Evolutionary conservation across 2,888 invertebrate genomes (phyloP).

Genomic region (Aquatica leii): DNA sequence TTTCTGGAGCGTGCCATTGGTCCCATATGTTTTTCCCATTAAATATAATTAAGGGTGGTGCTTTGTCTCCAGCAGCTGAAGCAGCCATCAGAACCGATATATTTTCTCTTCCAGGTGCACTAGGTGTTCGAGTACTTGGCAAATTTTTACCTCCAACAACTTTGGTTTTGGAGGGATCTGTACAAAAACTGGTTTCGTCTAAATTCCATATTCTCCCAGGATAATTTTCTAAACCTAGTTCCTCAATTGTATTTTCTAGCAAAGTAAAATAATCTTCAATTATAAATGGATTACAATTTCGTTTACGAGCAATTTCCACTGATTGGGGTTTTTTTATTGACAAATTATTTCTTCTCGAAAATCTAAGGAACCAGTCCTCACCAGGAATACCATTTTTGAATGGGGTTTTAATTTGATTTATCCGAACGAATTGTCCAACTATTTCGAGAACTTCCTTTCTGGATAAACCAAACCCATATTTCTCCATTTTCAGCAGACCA

Average conservation of each 20-base stretch:
- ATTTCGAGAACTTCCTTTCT: constrained; percentile 23
- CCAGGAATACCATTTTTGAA: constrained; percentile 25
- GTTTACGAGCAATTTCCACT: constrained; percentile 21
- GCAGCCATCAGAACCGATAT: constrained; percentile 1
- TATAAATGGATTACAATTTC: constrained; percentile 19
- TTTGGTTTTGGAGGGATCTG: constrained; percentile 31
- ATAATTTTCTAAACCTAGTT: no score
- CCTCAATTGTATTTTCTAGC: neutral
- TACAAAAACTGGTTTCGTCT: constrained; percentile 32
- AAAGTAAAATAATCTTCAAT: constrained; percentile 23
- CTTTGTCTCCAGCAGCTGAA: neutral
- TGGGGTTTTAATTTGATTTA: constrained; percentile 23
- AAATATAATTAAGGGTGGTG: constrained; percentile 46
- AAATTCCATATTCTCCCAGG: constrained; percentile 25
- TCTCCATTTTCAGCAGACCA: constrained; percentile 45
- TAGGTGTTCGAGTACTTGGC: constrained; percentile 27
- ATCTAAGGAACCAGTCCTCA: constrained; percentile 26
- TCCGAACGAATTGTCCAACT: constrained; percentile 19
- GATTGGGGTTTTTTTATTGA: constrained; percentile 24
- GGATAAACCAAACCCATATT: constrained; percentile 31
- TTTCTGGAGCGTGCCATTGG: constrained; percentile 3
- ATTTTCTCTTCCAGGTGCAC: constrained; percentile 10
- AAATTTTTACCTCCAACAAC: constrained; percentile 28
- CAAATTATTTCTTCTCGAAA: constrained; percentile 10
- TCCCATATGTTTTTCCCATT: constrained; percentile 53